Evolutionary conservation across 2,113 vertebrate genomes (phyloP).

Genomic region (Amazona guildingii): DNA sequence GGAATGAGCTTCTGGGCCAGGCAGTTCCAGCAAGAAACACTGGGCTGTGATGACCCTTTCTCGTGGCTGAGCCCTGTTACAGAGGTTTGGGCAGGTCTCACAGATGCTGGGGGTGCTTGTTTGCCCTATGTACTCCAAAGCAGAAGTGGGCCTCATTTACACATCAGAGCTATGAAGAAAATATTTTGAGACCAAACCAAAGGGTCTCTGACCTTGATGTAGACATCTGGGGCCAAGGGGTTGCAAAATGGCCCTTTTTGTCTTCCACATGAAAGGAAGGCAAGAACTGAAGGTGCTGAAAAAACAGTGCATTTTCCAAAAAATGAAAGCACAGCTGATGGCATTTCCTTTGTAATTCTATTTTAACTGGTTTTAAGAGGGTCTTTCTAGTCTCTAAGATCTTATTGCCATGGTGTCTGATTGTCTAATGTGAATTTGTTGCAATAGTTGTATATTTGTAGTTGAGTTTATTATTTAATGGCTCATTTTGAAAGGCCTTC

Average conservation of each 20-base stretch:
- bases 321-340: not conserved
- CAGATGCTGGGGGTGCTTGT: accelerated
- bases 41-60: not conserved
- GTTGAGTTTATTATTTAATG: slow-evolving; percentile 2
- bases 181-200: not conserved
- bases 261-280: not conserved
- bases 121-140: not conserved
- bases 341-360: not conserved
- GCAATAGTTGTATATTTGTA: not conserved
- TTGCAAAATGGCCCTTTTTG: not conserved
- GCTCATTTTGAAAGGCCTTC: not conserved
- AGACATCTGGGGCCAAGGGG: not conserved
- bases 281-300: not conserved
- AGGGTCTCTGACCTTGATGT: not conserved
- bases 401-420: not conserved
- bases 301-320: not conserved
- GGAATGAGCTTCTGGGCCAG: not conserved
- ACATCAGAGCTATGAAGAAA: not conserved
- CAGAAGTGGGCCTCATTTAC: not conserved
- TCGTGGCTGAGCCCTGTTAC: not conserved
- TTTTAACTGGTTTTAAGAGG: not conserved
- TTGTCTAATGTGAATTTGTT: not conserved
- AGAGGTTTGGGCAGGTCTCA: not conserved
- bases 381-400: not conserved
- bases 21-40: not conserved